phyloP scores from a whole-genome alignment of 2,797 vertebrate genomes.

The Oreonectes daqikongensis region DNA sequence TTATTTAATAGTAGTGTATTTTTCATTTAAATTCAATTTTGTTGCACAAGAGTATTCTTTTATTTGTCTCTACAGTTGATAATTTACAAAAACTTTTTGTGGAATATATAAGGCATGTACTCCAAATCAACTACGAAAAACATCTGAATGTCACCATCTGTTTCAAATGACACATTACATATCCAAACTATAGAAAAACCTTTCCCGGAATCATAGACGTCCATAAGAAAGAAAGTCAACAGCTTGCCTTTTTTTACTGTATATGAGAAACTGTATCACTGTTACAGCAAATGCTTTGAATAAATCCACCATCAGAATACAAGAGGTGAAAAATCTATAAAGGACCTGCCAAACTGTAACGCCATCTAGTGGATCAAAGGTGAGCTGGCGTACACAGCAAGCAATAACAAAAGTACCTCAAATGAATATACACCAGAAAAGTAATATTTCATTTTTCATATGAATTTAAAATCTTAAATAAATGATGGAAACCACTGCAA shows the following conservation, averaged over 20 bases:
- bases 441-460: too few relatives aligned
- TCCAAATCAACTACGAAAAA: too few relatives aligned
- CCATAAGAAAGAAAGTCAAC: not conserved
- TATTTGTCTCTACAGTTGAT: too few relatives aligned
- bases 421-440: not conserved
- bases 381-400: not conserved
- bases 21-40: too few relatives aligned
- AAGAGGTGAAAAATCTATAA: not conserved
- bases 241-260: not conserved
- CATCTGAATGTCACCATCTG: not conserved
- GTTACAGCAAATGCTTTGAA: not conserved
- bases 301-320: slow-evolving; percentile 6
- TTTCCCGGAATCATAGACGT: not conserved
- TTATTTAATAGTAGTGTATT: too few relatives aligned
- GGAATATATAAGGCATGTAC: too few relatives aligned
- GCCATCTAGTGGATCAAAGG: slow-evolving; percentile 60
- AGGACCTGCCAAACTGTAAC: slow-evolving; percentile 54
- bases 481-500: not conserved
- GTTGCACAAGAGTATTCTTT: too few relatives aligned
- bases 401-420: not conserved
- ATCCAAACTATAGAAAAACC: too few relatives aligned
- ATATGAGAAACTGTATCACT: not conserved
- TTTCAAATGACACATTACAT: not conserved
- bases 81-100: too few relatives aligned
- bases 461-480: not conserved